Percentiles rank a stretch among this genome's conserved stretches.
phyloP scores from a whole-genome alignment of 2,113 vertebrate species.

The Notothenia rossii region DNA sequence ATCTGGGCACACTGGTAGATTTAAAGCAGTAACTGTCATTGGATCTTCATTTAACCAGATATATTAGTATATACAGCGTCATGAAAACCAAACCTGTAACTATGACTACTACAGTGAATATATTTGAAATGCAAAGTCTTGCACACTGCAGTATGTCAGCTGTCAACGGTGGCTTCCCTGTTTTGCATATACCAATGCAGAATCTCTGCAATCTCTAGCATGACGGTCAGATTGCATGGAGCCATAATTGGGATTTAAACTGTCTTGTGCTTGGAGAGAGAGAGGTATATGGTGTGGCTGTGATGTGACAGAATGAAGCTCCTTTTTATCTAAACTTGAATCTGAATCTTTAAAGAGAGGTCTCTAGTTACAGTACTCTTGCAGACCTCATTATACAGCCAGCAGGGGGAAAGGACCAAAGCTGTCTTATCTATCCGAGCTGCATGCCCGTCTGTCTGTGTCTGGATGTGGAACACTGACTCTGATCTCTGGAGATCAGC shows the following conservation, averaged over 20 bases:
- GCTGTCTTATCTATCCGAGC: constrained; percentile 60
- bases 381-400: constrained; percentile 58
- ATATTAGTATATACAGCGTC: neutral
- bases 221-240: neutral
- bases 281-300: neutral
- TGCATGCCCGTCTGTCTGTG: constrained; percentile 50
- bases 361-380: constrained; percentile 19
- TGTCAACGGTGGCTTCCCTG: neutral
- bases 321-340: constrained; percentile 27
- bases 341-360: constrained; percentile 35
- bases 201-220: neutral
- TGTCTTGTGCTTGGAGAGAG: neutral
- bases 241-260: constrained; percentile 10
- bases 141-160: neutral
- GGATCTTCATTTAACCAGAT: constrained; percentile 16
- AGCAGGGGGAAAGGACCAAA: constrained; percentile 35
- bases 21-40: constrained; percentile 16
- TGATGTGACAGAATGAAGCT: constrained; percentile 4
- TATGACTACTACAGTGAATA: constrained; percentile 1
- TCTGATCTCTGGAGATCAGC: constrained; percentile 68
- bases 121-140: constrained; percentile 27
- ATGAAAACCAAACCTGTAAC: constrained; percentile 8
- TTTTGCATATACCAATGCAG: neutral
- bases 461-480: constrained; percentile 59
- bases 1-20: constrained; percentile 1